Base-by-base conservation (phyloP, 2,888 invertebrate genomes). In the Exephanes ischioxanthus region DNA sequence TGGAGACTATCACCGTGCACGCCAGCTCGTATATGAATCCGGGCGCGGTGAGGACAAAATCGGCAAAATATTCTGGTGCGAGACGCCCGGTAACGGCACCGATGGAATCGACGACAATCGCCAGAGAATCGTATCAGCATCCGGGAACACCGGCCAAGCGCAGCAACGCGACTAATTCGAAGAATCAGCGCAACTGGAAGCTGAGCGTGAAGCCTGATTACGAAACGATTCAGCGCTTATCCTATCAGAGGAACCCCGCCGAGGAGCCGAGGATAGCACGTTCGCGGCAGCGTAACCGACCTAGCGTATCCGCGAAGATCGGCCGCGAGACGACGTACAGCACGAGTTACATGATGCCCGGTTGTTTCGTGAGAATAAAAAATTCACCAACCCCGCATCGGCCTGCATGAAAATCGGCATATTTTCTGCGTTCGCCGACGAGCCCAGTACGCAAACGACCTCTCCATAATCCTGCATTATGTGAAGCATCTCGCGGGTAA, bases 401-500 rank as follows among this genome's bases (percentile, higher is more conserved):
- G 99, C 98, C 94, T 99, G 98, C 95, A 99, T 96, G 92, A 99
- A 99, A 91, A 99, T 96, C 77, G 97, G 97, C 94, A 97, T 97
- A 94, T 99, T 99, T 89, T 98, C 97, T 86, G 97, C 97, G 93
- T 97, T 98, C 0, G 98, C 97, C 16, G 97, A 97, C 5, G 99
- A 99, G 7, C 99, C 99, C 91, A 99, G 95, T 33, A 99, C 98
- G 90, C 99, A 97, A 0, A 99, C 99, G 33, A 99, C 98, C 95
- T 99, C 99, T 0, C 98, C 98, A 93, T 99, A 98, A 91, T 98
- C 98, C 93, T 98, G 98, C 98, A 99, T 99, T 83, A 99, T 99
- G 90, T 96, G 96, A 86, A 98, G 94, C 99, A 99, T 99, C 94
- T 98, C 97, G 45, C 96, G 95, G 0, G 98, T 99, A 16, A 98